These are phyloP conservation scores for Pitangus sulphuratus DNA, from an alignment of 2,797 vertebrate species.

Conservation along the genomic window DNA sequence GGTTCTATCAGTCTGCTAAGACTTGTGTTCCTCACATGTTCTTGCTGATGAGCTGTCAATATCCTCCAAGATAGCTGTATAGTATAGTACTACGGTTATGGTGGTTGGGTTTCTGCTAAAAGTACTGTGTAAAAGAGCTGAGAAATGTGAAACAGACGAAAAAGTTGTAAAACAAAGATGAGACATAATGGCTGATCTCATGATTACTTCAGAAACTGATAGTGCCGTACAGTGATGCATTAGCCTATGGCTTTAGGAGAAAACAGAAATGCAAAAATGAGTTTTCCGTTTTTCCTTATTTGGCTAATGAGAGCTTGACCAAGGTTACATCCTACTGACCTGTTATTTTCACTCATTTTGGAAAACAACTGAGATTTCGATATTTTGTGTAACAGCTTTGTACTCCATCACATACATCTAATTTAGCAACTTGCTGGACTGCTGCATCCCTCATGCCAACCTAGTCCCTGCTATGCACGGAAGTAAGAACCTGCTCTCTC, in stretches of 20 bases:
- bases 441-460: background rate
- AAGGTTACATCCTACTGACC: background rate
- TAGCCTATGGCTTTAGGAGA: background rate
- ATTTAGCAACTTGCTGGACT: background rate
- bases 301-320: background rate
- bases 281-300: background rate
- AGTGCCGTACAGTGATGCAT: background rate
- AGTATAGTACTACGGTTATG: background rate
- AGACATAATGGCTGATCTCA: slow-evolving; percentile 15
- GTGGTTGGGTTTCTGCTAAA: slow-evolving; percentile 26
- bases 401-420: background rate
- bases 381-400: background rate
- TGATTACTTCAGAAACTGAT: slow-evolving; percentile 24
- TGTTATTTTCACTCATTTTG: background rate
- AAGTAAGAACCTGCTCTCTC: background rate
- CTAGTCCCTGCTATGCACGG: background rate
- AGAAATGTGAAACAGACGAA: slow-evolving; percentile 55
- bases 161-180: background rate
- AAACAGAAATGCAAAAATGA: slow-evolving; percentile 1
- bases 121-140: background rate
- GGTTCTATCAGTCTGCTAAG: background rate
- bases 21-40: background rate
- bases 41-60: background rate
- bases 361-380: background rate
- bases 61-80: background rate